These are phyloP conservation scores for Chironomus riparius DNA, from an alignment of 2,888 invertebrate species.

Conservation along the genomic window DNA sequence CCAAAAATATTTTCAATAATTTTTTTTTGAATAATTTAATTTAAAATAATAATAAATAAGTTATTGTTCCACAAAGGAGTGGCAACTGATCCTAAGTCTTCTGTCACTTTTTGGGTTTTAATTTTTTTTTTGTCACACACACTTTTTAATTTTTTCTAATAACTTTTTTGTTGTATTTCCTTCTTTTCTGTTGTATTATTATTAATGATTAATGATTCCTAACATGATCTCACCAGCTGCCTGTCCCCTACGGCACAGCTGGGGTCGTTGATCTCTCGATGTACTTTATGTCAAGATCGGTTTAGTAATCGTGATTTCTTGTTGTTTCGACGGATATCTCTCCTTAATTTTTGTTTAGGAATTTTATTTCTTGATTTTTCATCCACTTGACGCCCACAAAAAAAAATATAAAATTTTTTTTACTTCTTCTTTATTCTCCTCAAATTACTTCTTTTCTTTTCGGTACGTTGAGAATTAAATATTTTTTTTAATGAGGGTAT, in stretches of 20 bases:
- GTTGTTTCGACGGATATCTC: neutral
- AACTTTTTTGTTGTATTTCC: neutral
- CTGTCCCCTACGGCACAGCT: neutral
- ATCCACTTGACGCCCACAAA: neutral
- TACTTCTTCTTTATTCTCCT: neutral
- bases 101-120: neutral
- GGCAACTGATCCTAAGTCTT: neutral
- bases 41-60: neutral
- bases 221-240: conserved; percentile 24
- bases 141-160: neutral
- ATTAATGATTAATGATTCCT: conserved; percentile 13
- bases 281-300: too few species aligned
- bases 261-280: conserved; percentile 10
- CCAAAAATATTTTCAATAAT: neutral
- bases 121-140: neutral
- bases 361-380: neutral
- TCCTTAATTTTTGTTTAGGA: neutral
- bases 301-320: neutral
- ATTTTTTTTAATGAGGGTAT: neutral
- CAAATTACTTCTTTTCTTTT: neutral
- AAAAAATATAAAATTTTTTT: neutral
- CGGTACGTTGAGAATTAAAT: neutral
- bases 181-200: neutral
- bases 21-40: neutral
- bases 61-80: neutral